phyloP scores from a whole-genome alignment of 2,888 invertebrate species.

The Zhengitettix transpicula region DNA sequence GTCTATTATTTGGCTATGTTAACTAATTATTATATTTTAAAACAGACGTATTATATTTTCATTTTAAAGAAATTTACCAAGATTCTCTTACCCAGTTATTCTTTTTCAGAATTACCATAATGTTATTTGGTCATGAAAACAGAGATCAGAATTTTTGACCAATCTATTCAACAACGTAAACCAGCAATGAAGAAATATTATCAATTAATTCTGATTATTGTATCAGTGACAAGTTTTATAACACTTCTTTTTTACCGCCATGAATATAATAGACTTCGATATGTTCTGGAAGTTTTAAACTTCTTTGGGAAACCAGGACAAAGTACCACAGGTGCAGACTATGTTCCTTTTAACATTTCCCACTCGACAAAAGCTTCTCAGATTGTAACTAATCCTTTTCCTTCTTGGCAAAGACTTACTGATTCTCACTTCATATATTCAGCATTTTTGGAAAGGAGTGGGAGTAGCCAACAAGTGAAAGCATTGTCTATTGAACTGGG shows the following conservation, averaged over 20 bases:
- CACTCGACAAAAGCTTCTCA: constrained; percentile 19
- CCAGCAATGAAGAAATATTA: constrained; percentile 64
- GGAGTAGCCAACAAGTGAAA: constrained; percentile 33
- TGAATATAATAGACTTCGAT: constrained; percentile 67
- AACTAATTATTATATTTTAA: no score
- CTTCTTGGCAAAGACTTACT: constrained; percentile 47
- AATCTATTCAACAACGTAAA: neutral
- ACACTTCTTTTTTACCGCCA: constrained; percentile 67
- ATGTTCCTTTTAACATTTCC: constrained; percentile 35
- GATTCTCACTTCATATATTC: constrained; percentile 48
- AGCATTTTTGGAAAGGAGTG: constrained; percentile 35
- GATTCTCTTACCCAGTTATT: no score
- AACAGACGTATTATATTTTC: no score
- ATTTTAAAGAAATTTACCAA: no score
- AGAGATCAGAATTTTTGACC: no score
- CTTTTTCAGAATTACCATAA: no score
- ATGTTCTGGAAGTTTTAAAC: constrained; percentile 70
- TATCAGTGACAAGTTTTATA: constrained; percentile 53
- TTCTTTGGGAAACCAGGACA: constrained; percentile 61
- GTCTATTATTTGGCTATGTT: no score
- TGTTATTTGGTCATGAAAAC: no score
- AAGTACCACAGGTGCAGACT: constrained; percentile 29
- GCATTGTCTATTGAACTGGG: constrained; percentile 40
- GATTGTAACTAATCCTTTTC: constrained; percentile 28
- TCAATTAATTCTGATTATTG: constrained; percentile 52